A percentile compares a stretch with the other conserved stretches of the same genome.
phyloP scores from a whole-genome alignment of 2,888 invertebrate species.

The Mallateleia sp. region DNA sequence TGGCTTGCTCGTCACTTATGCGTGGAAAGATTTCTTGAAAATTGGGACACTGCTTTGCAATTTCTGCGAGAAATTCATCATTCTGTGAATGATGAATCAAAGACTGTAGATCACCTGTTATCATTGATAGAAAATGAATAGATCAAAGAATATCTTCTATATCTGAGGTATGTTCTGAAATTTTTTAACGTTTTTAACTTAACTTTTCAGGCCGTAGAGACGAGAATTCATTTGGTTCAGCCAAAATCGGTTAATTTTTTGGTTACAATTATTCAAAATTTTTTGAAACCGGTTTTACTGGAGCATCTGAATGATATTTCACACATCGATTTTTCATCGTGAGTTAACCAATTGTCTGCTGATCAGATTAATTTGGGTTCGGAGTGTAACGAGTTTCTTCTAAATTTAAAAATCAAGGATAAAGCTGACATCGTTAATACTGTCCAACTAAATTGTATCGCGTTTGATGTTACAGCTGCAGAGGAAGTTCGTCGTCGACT shows the following conservation, averaged over 20 bases:
- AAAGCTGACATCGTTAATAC: constrained; percentile 1
- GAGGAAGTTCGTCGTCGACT: constrained; percentile 32
- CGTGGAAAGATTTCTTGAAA: constrained; percentile 30
- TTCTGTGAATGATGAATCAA: constrained; percentile 18
- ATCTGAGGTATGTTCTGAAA: neutral
- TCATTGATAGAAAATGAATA: constrained; percentile 5
- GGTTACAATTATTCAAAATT: neutral
- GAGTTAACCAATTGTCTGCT: neutral
- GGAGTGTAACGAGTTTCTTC: neutral
- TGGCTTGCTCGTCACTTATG: too few relatives aligned
- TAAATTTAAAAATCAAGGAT: neutral
- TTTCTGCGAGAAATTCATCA: constrained; percentile 19
- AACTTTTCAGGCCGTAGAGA: neutral
- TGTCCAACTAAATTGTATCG: constrained; percentile 17
- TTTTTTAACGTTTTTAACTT: constrained; percentile 10
- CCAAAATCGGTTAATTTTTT: neutral
- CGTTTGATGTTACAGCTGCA: constrained; percentile 25
- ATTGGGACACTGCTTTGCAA: constrained; percentile 18
- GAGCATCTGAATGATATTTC: neutral
- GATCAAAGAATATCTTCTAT: constrained; percentile 17
- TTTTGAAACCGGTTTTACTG: neutral
- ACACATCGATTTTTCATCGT: neutral
- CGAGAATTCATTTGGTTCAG: neutral
- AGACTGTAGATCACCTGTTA: neutral
- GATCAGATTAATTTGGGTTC: constrained; percentile 19